Evolutionary conservation across 2,113 vertebrate genomes (phyloP).

Genomic region (Erpornis zantholeuca): DNA sequence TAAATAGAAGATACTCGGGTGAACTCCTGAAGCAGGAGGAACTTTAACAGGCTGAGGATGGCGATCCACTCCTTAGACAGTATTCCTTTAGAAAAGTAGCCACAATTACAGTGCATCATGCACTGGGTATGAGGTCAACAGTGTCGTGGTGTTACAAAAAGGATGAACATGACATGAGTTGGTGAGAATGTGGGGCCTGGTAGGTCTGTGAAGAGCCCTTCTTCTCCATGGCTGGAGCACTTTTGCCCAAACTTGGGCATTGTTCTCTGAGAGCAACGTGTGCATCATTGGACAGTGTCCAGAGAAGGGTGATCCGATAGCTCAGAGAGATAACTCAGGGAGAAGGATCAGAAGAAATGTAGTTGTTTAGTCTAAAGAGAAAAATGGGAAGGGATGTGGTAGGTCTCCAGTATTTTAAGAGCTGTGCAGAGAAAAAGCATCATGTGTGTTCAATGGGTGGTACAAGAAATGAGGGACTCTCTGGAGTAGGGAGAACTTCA

Average conservation of each 20-base stretch:
- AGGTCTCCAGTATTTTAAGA: not conserved
- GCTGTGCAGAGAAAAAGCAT: not conserved
- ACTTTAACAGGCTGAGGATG: not conserved
- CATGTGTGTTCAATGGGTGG: not conserved
- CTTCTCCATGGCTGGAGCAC: not conserved
- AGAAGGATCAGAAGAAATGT: not conserved
- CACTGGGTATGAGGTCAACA: not conserved
- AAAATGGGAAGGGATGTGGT: not conserved
- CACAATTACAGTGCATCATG: not conserved
- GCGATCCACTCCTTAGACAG: not conserved
- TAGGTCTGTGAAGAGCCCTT: not conserved
- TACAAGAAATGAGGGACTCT: not conserved
- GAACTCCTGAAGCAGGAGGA: not conserved
- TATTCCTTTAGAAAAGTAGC: not conserved
- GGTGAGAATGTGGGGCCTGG: not conserved
- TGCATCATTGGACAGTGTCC: not conserved
- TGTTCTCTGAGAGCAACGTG: not conserved
- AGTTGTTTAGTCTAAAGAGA: not conserved
- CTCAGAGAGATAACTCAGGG: not conserved
- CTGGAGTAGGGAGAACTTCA: not conserved
- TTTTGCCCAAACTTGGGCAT: slow-evolving; percentile 39
- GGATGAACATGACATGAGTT: not conserved
- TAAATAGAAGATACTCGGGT: not conserved
- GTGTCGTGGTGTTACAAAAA: not conserved
- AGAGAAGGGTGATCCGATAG: not conserved